A percentile compares a stretch with the other conserved stretches of the same genome.
Evolutionary conservation across 2,888 invertebrate species (phyloP).

Genomic region (Kryphioiulus occultus): DNA sequence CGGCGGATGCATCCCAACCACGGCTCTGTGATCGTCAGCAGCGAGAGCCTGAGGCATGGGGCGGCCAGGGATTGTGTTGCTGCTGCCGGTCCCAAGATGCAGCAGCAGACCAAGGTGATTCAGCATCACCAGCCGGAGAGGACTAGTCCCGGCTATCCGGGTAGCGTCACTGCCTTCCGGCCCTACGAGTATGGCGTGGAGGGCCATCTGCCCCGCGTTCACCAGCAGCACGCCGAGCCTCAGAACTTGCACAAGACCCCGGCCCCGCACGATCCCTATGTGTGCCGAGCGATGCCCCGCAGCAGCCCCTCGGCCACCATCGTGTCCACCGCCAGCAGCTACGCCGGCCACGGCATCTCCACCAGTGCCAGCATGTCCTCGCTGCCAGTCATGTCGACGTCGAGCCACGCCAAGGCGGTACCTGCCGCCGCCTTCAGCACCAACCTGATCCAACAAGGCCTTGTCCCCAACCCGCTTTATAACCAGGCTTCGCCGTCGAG

Average conservation of each 20-base stretch:
- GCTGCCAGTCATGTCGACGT: background rate
- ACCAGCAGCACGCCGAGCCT: background rate
- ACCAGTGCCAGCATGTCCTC: slow-evolving; percentile 44
- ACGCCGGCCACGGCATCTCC: slow-evolving; percentile 50
- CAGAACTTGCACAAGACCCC: slow-evolving; percentile 42
- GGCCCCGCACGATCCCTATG: background rate
- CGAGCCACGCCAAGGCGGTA: slow-evolving; percentile 41
- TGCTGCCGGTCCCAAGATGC: background rate
- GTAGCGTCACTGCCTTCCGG: slow-evolving; percentile 52
- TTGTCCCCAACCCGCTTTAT: slow-evolving; percentile 64
- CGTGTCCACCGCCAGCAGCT: slow-evolving; percentile 48
- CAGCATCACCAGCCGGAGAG: background rate
- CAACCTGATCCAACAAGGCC: slow-evolving; percentile 61
- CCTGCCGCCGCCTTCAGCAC: slow-evolving; percentile 34
- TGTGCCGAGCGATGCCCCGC: background rate
- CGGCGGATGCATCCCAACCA: background rate
- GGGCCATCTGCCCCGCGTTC: background rate
- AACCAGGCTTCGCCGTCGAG: slow-evolving; percentile 45
- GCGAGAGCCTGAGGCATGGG: slow-evolving; percentile 49
- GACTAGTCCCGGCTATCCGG: slow-evolving; percentile 45
- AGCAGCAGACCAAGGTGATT: slow-evolving; percentile 7
- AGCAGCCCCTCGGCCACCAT: slow-evolving; percentile 27
- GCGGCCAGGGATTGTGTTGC: background rate
- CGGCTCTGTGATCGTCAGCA: slow-evolving; percentile 46
- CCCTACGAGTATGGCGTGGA: slow-evolving; percentile 55